Evolutionary conservation across 2,888 invertebrate species (phyloP).

Genomic region (Carabus problematicus): DNA sequence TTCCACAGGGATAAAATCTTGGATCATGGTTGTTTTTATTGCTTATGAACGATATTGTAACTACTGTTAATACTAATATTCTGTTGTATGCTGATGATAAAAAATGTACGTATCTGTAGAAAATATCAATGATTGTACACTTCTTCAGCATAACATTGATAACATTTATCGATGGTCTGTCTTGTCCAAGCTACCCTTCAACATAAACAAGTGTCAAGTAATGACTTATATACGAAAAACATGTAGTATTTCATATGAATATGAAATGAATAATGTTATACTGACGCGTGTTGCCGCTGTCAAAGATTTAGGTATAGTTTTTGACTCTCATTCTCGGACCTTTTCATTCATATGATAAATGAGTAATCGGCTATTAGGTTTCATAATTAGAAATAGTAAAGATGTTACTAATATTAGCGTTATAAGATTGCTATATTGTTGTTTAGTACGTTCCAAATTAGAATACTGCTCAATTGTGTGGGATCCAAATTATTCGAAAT

Average conservation of each 20-base stretch:
- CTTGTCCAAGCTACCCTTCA: background rate
- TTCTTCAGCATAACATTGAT: background rate
- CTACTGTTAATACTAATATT: background rate
- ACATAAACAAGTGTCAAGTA: conserved; percentile 1
- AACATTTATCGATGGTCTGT: background rate
- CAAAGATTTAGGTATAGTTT: background rate
- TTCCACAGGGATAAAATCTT: background rate
- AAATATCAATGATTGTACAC: background rate
- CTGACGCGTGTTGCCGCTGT: background rate
- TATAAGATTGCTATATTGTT: background rate
- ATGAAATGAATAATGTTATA: background rate
- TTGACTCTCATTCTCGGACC: background rate
- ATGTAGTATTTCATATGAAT: background rate
- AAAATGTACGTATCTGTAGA: background rate
- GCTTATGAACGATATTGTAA: background rate
- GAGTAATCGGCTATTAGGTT: background rate
- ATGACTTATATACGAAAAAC: background rate
- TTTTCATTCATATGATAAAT: background rate
- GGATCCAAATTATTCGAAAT: background rate
- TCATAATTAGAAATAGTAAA: background rate
- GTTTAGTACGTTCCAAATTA: conserved; percentile 1
- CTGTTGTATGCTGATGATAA: conserved; percentile 4
- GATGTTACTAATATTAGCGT: background rate
- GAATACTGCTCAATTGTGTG: background rate
- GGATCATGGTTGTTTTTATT: background rate